phyloP scores from a whole-genome alignment of 92 coral and sea anemone species.

The Pocillopora grandis region DNA sequence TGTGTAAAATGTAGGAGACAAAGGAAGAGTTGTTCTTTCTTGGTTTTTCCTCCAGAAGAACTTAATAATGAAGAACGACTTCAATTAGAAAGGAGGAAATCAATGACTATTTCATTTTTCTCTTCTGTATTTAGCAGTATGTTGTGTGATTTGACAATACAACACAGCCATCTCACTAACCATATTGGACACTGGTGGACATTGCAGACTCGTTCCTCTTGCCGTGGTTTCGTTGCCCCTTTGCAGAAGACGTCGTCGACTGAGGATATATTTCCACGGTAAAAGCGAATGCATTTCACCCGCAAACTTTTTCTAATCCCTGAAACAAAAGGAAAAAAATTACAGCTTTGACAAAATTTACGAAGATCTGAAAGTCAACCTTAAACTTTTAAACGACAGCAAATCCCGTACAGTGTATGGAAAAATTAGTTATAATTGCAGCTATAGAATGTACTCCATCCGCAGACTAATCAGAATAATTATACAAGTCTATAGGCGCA shows the following conservation, averaged over 20 bases:
- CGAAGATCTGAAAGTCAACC: too few species aligned
- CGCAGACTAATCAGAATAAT: too few species aligned
- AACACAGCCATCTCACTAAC: constrained; percentile 35
- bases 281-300: constrained; percentile 85
- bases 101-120: neutral
- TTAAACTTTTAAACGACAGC: neutral
- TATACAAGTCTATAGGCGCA: too few species aligned
- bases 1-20: too few species aligned
- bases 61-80: neutral
- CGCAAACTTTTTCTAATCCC: constrained; percentile 85
- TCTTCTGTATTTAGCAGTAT: neutral
- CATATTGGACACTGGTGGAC: constrained; percentile 91
- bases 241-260: constrained; percentile 69
- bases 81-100: too few species aligned
- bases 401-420: too few species aligned
- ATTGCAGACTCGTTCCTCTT: constrained; percentile 84
- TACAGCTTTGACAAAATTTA: too few species aligned
- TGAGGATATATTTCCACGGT: constrained; percentile 67
- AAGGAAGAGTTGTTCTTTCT: too few species aligned
- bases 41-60: too few species aligned
- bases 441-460: too few species aligned
- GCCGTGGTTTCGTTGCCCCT: constrained; percentile 88
- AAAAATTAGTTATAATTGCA: too few species aligned
- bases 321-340: constrained; percentile 4
- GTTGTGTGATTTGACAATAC: too few species aligned